Conservation (phyloP, 2,113 vertebrate species). For the Physeter macrocephalus region DNA sequence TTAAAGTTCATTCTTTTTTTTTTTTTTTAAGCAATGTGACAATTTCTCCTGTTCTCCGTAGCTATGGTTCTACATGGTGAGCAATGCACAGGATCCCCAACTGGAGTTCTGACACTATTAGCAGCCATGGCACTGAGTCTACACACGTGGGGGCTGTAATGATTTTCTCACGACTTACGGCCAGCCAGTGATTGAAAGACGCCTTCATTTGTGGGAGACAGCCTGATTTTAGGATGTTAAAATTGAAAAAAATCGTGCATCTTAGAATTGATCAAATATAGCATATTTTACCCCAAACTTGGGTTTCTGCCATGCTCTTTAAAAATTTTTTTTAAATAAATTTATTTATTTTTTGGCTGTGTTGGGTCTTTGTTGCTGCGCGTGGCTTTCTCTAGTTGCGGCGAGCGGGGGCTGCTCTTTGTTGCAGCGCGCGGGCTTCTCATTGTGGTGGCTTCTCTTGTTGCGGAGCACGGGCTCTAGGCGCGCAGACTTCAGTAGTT, state of each 20-base stretch:
- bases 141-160: accelerated
- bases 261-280: background rate
- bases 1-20: background rate
- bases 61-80: background rate
- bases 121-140: accelerated
- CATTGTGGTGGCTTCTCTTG: too few species aligned
- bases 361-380: too few species aligned
- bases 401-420: too few species aligned
- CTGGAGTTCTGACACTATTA: background rate
- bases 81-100: too few species aligned
- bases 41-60: background rate
- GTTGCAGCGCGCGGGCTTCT: accelerated
- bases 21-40: background rate
- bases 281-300: background rate
- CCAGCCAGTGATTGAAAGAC: background rate
- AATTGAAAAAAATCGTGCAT: background rate
- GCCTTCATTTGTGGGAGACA: background rate
- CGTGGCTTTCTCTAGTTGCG: too few species aligned
- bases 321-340: too few species aligned
- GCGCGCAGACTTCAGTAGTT: too few species aligned
- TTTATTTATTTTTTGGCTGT: too few species aligned
- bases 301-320: background rate
- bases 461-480: too few species aligned
- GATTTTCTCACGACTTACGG: background rate
- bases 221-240: background rate